Conservation (phyloP, 2,888 invertebrate genomes). For the Plebejus argus region DNA sequence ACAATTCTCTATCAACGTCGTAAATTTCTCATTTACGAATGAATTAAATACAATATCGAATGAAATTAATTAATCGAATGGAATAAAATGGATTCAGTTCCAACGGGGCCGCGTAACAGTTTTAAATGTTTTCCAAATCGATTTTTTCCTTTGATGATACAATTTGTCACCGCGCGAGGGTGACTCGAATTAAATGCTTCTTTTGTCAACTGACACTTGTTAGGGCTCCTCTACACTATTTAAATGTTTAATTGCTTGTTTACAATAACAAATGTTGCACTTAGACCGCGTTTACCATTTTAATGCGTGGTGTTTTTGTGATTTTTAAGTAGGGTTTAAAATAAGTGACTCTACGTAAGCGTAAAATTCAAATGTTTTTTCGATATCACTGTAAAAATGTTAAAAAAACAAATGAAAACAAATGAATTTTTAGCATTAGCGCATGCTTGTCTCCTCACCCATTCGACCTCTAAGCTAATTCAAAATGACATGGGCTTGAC, state of each 20-base stretch:
- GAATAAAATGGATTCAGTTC: conserved; percentile 20
- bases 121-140: conserved; percentile 44
- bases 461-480: conserved; percentile 50
- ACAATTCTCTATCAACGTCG: background rate
- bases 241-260: conserved; percentile 67
- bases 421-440: conserved; percentile 31
- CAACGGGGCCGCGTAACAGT: conserved; percentile 26
- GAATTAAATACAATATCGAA: conserved; percentile 15
- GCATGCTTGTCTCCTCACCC: conserved; percentile 27
- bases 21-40: background rate
- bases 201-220: conserved; percentile 65
- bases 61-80: conserved; percentile 22
- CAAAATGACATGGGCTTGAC: conserved; percentile 72
- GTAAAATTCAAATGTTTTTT: background rate
- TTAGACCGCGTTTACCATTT: conserved; percentile 34
- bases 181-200: conserved; percentile 59
- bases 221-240: conserved; percentile 58
- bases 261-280: conserved; percentile 64
- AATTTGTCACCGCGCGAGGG: conserved; percentile 60
- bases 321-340: conserved; percentile 9
- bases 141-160: conserved; percentile 50
- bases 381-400: background rate
- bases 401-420: background rate
- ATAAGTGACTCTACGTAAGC: background rate
- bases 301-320: conserved; percentile 35